Conservation (phyloP, 2,888 invertebrate genomes). For the Alcis repandata region DNA sequence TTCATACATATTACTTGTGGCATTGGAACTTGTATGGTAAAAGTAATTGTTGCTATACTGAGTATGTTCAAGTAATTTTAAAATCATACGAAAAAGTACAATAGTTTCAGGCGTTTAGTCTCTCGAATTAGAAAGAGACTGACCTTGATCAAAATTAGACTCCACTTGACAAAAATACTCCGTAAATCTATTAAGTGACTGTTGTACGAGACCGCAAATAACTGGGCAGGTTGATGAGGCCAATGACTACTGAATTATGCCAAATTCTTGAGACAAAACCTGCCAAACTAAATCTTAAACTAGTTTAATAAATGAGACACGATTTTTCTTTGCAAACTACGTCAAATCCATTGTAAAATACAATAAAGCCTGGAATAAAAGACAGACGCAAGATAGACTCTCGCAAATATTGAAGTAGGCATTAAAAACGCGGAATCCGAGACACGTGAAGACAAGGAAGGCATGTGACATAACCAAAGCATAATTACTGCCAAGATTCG, state of each 20-base stretch:
- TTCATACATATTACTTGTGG: too few relatives aligned
- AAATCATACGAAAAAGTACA: background rate
- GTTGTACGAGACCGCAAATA: constrained; percentile 1
- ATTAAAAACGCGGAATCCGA: constrained; percentile 18
- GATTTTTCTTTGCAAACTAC: background rate
- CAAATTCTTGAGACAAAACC: background rate
- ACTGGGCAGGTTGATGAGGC: background rate
- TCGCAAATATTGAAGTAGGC: constrained; percentile 30
- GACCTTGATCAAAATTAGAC: constrained; percentile 16
- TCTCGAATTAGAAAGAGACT: constrained; percentile 5
- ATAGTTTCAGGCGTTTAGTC: background rate
- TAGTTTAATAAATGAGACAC: too few relatives aligned
- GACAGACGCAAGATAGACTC: constrained; percentile 6
- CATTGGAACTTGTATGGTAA: too few relatives aligned
- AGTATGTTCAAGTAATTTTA: background rate
- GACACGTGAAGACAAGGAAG: constrained; percentile 26
- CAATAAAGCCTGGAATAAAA: constrained; percentile 5
- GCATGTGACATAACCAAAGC: constrained; percentile 26
- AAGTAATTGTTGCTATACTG: too few relatives aligned
- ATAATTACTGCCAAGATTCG: constrained; percentile 34
- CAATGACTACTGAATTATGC: constrained; percentile 2
- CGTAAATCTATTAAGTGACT: background rate
- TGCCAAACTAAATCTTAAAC: background rate
- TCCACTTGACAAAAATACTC: background rate
- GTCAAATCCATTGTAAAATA: constrained; percentile 6